Conservation (phyloP, 2,113 vertebrate genomes). For the Aythya baeri region DNA sequence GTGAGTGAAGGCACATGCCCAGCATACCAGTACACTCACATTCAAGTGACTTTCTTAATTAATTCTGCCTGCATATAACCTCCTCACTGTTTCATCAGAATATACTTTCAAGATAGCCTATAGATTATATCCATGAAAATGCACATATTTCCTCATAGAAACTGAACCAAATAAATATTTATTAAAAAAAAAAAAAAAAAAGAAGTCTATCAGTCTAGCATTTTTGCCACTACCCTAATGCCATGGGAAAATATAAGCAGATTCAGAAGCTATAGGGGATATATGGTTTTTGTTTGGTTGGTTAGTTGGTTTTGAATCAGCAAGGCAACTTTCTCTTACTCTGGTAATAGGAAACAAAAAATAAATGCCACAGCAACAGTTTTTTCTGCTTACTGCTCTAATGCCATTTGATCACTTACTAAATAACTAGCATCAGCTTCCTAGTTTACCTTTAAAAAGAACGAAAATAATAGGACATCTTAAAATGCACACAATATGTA, state of each 20-base stretch:
- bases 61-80: background rate
- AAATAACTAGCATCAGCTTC: background rate
- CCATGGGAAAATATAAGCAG: background rate
- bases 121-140: background rate
- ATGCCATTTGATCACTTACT: background rate
- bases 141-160: background rate
- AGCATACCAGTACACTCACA: rapidly evolving
- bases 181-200: background rate
- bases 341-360: background rate
- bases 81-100: background rate
- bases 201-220: background rate
- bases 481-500: background rate
- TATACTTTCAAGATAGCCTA: background rate
- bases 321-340: background rate
- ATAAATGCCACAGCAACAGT: background rate
- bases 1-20: background rate
- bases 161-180: background rate
- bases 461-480: background rate
- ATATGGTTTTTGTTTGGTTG: background rate
- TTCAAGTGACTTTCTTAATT: background rate
- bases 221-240: background rate
- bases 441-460: background rate
- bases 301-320: background rate
- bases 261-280: background rate
- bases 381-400: conserved; percentile 31